These are phyloP conservation scores for Polyommatus icarus DNA, from an alignment of 2,888 invertebrate species.

Conservation along the genomic window DNA sequence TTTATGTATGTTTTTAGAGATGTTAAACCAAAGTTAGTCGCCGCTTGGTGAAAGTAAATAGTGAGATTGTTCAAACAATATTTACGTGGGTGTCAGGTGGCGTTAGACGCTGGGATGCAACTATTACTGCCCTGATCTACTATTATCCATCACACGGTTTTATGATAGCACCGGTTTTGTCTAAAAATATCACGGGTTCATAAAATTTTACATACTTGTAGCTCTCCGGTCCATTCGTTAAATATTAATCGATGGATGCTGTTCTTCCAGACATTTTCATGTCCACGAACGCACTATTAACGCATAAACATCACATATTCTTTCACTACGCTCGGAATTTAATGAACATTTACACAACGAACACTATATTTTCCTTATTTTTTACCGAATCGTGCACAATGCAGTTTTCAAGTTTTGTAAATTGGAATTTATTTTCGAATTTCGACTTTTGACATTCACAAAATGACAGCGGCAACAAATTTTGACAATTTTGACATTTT, in stretches of 20 bases:
- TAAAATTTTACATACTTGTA: slow-evolving; percentile 56
- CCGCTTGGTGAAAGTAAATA: slow-evolving; percentile 16
- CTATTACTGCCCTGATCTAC: neutral
- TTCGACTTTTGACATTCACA: neutral
- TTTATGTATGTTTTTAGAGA: neutral
- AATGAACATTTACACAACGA: slow-evolving; percentile 39
- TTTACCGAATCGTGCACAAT: slow-evolving; percentile 36
- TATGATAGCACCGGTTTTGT: slow-evolving; percentile 1
- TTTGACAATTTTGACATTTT: neutral
- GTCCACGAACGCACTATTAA: neutral
- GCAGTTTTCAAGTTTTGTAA: slow-evolving; percentile 32
- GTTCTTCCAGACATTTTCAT: neutral
- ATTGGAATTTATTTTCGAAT: slow-evolving; percentile 1
- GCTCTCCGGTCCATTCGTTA: slow-evolving; percentile 63
- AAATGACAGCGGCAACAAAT: neutral
- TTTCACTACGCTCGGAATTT: slow-evolving; percentile 39
- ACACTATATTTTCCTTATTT: slow-evolving; percentile 33
- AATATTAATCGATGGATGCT: slow-evolving; percentile 38
- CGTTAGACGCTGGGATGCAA: neutral
- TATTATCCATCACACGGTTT: neutral
- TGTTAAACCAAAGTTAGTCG: neutral
- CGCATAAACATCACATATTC: slow-evolving; percentile 29
- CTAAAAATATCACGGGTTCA: slow-evolving; percentile 31
- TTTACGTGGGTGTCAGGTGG: slow-evolving; percentile 33
- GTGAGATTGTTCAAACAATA: slow-evolving; percentile 10